Percentiles rank a stretch among this genome's conserved stretches.
Evolutionary conservation across 2,888 invertebrate species (phyloP).

Genomic region (Eueremaeus valkanovi): DNA sequence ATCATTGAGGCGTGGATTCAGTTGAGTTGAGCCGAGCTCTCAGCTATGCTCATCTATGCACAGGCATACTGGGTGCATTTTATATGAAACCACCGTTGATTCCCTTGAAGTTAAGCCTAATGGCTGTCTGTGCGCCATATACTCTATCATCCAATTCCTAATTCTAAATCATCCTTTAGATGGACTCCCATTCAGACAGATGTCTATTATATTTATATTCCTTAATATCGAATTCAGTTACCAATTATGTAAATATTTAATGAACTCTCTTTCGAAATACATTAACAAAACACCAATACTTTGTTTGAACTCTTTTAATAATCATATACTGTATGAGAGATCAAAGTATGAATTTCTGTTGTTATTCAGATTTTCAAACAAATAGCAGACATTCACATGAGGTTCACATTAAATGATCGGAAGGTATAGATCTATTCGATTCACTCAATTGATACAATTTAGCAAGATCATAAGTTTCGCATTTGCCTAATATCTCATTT

Average conservation of each 20-base stretch:
- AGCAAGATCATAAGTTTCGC: too few species aligned
- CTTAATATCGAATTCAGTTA: background rate
- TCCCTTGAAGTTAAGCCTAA: slow-evolving; percentile 1
- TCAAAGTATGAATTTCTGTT: too few species aligned
- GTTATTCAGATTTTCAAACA: too few species aligned
- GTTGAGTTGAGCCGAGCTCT: too few species aligned
- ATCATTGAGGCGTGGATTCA: slow-evolving; percentile 20
- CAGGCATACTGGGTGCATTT: slow-evolving; percentile 29
- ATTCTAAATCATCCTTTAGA: too few species aligned
- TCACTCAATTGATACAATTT: too few species aligned
- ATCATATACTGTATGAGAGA: too few species aligned
- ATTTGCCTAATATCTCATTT: too few species aligned
- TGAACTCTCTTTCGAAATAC: background rate
- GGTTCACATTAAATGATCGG: too few species aligned
- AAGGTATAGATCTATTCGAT: too few species aligned
- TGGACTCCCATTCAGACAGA: background rate
- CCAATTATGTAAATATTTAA: slow-evolving; percentile 24
- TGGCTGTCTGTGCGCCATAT: background rate
- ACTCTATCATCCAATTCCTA: background rate
- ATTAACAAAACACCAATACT: background rate
- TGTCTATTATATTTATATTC: background rate
- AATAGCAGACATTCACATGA: too few species aligned
- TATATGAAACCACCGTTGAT: slow-evolving; percentile 19
- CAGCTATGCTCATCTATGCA: too few species aligned
- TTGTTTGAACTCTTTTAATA: background rate